Evolutionary conservation across 2,888 invertebrate species (phyloP), one percentile per base, ranked within the genome.

Genomic region (Lamellibrachia columna): DNA sequence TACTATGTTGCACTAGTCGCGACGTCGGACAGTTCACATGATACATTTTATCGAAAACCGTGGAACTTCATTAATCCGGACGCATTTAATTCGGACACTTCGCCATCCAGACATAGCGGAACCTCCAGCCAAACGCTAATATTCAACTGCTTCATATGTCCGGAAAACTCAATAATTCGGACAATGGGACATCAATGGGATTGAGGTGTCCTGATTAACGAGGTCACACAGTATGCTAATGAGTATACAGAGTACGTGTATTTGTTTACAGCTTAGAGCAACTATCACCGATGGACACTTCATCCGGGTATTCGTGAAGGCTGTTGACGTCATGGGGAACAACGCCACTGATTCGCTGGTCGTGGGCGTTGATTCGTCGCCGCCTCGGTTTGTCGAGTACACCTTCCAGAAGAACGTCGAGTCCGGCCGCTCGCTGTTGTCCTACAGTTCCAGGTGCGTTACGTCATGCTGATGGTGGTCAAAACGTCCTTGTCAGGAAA

Each of bases 301-400:
- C 75, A 75, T 75, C 75, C 75, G 75, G 75, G 22, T 75, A 4
- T 75, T 75, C 75, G 75, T 75, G 22, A 22, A 6, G n/a, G 75
- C 75, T 11, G 75, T 15, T 75, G 75, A 75, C 75, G 75, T 75
- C 22, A 75, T 75, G 75, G 6, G 75, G n/a, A 75, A 75, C 75
- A 75, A 75, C 75, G 75, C 75, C 75, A 75, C 22, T 75, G 75
- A 75, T 75, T 22, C 75, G 75, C 75, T 75, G 75, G 75, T 75
- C 75, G 75, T 75, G 15, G 75, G 75, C n/a, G 75, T 75, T 75
- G 75, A 75, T 22, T 75, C 75, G 75, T 22, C 22, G 15, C 75
- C 75, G 11, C 75, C 75, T 3, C 75, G 75, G 22, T 75, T 75
- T 75, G 75, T 75, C 6, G 22, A 75, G 75, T n/a, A 75, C 75